Percentiles rank a stretch among this genome's conserved stretches.
Evolutionary conservation across 2,888 invertebrate species (phyloP).

Genomic region (Papilio protenor): DNA sequence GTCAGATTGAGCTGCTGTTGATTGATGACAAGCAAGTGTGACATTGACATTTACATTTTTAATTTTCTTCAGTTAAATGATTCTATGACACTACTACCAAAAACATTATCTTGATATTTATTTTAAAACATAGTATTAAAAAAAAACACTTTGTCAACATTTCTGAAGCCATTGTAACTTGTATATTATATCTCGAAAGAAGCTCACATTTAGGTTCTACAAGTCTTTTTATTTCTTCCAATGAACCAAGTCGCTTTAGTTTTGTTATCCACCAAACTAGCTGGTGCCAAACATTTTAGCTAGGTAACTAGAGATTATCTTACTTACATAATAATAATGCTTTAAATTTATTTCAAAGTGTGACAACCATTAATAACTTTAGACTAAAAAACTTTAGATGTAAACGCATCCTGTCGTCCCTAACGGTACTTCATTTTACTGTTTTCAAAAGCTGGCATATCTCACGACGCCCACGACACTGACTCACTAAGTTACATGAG

Average conservation of each 20-base stretch:
- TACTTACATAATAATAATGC: background rate
- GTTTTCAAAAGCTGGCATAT: conserved; percentile 23
- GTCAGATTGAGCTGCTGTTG: conserved; percentile 19
- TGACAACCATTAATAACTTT: background rate
- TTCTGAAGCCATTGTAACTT: too few relatives aligned
- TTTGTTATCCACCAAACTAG: too few relatives aligned
- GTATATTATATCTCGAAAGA: too few relatives aligned
- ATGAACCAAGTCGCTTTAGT: too few relatives aligned
- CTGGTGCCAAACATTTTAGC: background rate
- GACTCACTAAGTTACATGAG: too few relatives aligned
- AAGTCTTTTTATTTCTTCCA: too few relatives aligned
- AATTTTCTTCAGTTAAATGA: background rate
- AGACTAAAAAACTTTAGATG: background rate
- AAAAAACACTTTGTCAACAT: too few relatives aligned
- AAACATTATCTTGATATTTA: background rate
- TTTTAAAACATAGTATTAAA: background rate
- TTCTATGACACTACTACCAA: background rate
- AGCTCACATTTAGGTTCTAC: too few relatives aligned
- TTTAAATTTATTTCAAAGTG: background rate
- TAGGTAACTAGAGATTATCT: background rate
- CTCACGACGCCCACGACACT: conserved; percentile 51
- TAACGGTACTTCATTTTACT: conserved; percentile 33
- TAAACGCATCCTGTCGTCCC: conserved; percentile 5
- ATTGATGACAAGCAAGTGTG: background rate
- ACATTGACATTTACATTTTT: conserved; percentile 13